Evolutionary conservation across 1,140 invertebrate genomes (phyloP).

Genomic region (Bombus polaris): DNA sequence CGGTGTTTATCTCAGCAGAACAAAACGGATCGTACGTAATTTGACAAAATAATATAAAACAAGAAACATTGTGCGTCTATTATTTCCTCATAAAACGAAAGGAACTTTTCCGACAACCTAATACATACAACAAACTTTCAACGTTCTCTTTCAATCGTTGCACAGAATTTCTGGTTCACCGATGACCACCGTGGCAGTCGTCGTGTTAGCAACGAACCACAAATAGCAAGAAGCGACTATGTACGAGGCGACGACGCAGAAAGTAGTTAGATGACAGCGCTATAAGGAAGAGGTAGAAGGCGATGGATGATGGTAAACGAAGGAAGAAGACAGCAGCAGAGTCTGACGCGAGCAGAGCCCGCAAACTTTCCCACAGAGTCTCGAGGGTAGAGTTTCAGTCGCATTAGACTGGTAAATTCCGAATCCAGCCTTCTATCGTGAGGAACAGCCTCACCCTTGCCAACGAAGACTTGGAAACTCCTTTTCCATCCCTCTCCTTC

Average conservation of each 20-base stretch:
- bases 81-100: no score
- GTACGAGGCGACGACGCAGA: not conserved
- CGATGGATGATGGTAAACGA: not conserved
- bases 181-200: no score
- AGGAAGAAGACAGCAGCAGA: slow-evolving; percentile 65
- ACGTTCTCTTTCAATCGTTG: no score
- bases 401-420: slow-evolving; percentile 78
- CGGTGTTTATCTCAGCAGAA: no score
- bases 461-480: slow-evolving; percentile 36
- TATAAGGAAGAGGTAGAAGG: not conserved
- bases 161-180: no score
- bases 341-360: slow-evolving; percentile 47
- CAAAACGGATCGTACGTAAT: no score
- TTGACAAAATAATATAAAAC: no score
- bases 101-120: no score
- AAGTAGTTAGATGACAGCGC: not conserved
- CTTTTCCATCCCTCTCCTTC: slow-evolving; percentile 24
- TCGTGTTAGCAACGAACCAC: no score
- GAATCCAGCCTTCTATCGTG: slow-evolving; percentile 48
- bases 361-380: slow-evolving; percentile 57
- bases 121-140: no score
- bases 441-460: not conserved
- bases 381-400: slow-evolving; percentile 63
- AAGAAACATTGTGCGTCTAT: no score
- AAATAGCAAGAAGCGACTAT: not conserved